Evolutionary conservation across 35 echinoderm and acorn worm species (phyloP), one percentile per base, ranked within the genome.

Genomic region (Strongylocentrotus purpuratus): DNA sequence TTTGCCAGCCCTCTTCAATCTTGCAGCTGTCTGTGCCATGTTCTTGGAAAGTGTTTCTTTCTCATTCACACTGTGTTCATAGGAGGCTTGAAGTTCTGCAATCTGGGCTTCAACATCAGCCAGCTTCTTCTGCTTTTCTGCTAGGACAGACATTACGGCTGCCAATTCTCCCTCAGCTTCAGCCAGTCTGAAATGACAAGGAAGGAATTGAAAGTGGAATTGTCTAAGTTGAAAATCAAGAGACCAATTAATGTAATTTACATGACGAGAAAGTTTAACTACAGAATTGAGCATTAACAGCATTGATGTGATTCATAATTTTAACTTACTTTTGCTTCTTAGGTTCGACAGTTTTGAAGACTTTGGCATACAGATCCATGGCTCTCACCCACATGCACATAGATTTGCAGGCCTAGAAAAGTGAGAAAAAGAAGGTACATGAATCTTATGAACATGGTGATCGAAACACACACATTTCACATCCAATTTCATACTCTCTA

Each of bases 321-420:
- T 91, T 28, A 9, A 93, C 97, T 97, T 97, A 99, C 98, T 97
- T 98, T 61, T 99, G 55, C 86, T 97, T 99, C 93, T 99, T 99
- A 86, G 97, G 98, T 94, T 98, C 97, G 9, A 99, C 98, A 33
- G 98, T 99, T 85, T 94, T 96, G 94, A 99, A 99, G 33, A 99
- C 98, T 95, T 97, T 99, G 71, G 98, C 86, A 92, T 99, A 99
- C 0, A 99, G 96, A 97, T 99, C 98, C 98, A 99, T 97, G 48
- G 98, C 98, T 97, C 98, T 95, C 88, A 98, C 98, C 98, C 98
- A 99, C 98, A 99, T 99, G 78, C 98, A 99, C 98, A 99, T 97
- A 31, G 98, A 98, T 61, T 98, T 99, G 89, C 98, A 99, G 46
- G 98, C 98, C 97, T 99, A 55, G 65, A 22, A 28, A 78, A 0